Percentiles rank a stretch among this genome's conserved stretches.
phyloP scores from a whole-genome alignment of 2,797 vertebrate genomes.

The Schizopygopsis malacanthus region DNA sequence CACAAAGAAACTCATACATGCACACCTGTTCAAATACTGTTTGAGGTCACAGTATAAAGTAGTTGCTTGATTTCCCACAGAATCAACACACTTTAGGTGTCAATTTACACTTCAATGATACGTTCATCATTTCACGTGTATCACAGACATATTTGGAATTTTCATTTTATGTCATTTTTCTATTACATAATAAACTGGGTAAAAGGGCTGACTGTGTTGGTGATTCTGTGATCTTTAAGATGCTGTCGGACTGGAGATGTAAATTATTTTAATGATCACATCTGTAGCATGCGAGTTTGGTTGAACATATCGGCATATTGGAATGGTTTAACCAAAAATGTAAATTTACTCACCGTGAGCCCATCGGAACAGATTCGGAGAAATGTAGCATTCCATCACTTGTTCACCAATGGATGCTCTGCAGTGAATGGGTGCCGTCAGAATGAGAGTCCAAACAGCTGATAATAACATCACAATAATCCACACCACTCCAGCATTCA shows the following conservation, averaged over 20 bases:
- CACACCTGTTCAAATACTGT: neutral
- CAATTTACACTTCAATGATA: neutral
- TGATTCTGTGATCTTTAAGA: slow-evolving; percentile 37
- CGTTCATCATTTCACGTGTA: slow-evolving; percentile 7
- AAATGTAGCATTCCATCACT: neutral
- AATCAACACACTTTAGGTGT: slow-evolving; percentile 2
- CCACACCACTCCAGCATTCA: neutral
- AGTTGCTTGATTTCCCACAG: neutral
- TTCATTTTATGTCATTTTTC: slow-evolving; percentile 26
- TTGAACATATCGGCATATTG: neutral
- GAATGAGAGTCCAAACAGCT: neutral
- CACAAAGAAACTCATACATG: neutral
- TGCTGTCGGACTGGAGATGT: neutral
- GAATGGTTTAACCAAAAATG: neutral
- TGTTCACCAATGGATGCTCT: neutral
- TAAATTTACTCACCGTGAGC: neutral
- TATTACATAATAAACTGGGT: slow-evolving; percentile 47
- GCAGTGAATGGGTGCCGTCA: neutral
- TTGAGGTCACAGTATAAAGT: neutral
- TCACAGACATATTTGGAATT: slow-evolving; percentile 29
- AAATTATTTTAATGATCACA: neutral
- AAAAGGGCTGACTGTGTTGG: slow-evolving; percentile 58
- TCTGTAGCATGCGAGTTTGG: neutral
- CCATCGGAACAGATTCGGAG: neutral
- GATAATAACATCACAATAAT: neutral